Conservation (phyloP, 2,888 invertebrate species). For the Rotaria macrura region DNA sequence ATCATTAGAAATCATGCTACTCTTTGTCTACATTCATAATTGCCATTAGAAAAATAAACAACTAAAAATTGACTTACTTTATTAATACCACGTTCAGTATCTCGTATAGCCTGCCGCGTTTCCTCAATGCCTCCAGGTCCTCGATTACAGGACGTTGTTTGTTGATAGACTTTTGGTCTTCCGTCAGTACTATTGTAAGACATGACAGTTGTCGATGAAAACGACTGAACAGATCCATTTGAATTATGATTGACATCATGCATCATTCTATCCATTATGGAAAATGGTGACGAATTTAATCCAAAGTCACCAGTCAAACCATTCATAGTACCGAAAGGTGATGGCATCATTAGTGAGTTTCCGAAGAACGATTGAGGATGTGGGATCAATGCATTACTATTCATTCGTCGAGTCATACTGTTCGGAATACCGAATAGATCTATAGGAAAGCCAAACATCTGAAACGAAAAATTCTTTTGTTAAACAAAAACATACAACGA, state of each 20-base stretch:
- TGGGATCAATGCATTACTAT: background rate
- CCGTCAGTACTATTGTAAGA: constrained; percentile 23
- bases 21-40: too few relatives aligned
- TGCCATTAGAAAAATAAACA: too few relatives aligned
- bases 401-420: background rate
- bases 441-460: background rate
- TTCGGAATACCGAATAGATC: background rate
- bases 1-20: too few relatives aligned
- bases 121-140: constrained; percentile 30
- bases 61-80: background rate
- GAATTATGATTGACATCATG: background rate
- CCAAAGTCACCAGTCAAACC: background rate
- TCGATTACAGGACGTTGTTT: constrained; percentile 16
- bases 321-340: background rate
- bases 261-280: constrained; percentile 25
- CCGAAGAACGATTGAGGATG: background rate
- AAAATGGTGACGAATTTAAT: constrained; percentile 20
- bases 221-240: constrained; percentile 13
- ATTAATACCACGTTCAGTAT: constrained; percentile 21
- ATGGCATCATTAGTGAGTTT: background rate
- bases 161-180: constrained; percentile 28
- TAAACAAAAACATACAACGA: background rate
- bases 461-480: background rate
- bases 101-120: constrained; percentile 28
- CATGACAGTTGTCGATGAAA: constrained; percentile 29